These are phyloP conservation scores for Etia nguti DNA, from an alignment of 2,113 vertebrate species.

Conservation along the genomic window DNA sequence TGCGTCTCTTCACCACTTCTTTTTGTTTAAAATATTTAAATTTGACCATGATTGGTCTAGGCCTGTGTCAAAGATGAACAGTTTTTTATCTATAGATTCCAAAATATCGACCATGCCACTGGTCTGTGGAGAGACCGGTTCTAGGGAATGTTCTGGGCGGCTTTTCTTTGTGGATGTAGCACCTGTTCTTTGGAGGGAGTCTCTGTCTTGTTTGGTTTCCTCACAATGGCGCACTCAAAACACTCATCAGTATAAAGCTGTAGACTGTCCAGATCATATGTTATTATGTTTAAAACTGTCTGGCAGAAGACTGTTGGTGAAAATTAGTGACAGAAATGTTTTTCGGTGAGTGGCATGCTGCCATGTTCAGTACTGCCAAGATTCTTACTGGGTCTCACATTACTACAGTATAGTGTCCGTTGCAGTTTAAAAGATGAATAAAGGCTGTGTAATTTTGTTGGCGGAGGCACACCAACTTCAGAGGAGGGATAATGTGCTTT, in stretches of 20 bases:
- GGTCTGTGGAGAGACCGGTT: neutral
- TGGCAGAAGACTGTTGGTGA: neutral
- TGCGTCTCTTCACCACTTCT: neutral
- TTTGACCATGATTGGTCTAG: rapidly evolving
- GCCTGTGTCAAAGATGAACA: neutral
- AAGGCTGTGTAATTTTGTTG: neutral
- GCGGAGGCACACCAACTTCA: neutral
- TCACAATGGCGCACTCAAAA: neutral
- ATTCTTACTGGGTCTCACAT: neutral
- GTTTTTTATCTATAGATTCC: neutral
- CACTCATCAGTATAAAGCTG: neutral
- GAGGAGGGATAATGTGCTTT: neutral
- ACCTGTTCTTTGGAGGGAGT: neutral
- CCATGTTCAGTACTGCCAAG: neutral
- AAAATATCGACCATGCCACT: too few relatives aligned
- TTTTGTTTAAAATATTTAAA: neutral
- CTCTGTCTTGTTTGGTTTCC: neutral
- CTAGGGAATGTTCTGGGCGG: neutral
- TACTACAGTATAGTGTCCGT: neutral
- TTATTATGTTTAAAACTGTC: neutral
- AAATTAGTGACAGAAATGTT: neutral
- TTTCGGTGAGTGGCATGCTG: neutral
- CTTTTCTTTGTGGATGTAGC: neutral
- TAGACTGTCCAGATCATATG: neutral
- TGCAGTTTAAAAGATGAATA: neutral